phyloP scores from a whole-genome alignment of 2,888 invertebrate genomes.

The Trilocha varians region DNA sequence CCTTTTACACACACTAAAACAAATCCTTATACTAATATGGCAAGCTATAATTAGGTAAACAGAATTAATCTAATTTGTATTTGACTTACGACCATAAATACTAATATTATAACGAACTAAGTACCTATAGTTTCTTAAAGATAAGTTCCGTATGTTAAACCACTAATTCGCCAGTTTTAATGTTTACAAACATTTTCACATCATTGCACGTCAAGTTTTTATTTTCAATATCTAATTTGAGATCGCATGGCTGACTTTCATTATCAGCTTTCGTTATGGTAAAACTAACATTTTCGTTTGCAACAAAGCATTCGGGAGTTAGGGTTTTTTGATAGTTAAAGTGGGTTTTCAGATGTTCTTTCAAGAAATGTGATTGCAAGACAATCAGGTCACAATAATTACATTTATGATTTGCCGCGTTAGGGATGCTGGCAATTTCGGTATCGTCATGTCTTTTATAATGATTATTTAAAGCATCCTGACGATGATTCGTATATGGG shows the following conservation, averaged over 20 bases:
- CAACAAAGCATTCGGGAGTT: constrained; percentile 74
- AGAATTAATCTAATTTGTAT: too few relatives aligned
- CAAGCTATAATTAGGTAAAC: constrained; percentile 71
- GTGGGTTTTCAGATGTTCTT: constrained; percentile 86
- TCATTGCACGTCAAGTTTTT: constrained; percentile 35
- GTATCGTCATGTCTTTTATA: constrained; percentile 78
- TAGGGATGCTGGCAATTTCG: constrained; percentile 74
- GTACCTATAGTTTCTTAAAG: constrained; percentile 1
- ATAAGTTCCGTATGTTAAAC: too few relatives aligned
- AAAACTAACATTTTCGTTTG: constrained; percentile 74
- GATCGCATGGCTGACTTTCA: constrained; percentile 42
- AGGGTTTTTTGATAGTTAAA: constrained; percentile 75
- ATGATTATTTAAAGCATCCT: constrained; percentile 83
- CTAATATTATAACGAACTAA: constrained; percentile 9
- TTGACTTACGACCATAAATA: neutral
- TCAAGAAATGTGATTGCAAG: constrained; percentile 80
- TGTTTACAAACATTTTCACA: constrained; percentile 55
- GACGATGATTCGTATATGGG: constrained; percentile 83
- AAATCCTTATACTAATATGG: constrained; percentile 60
- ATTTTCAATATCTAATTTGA: constrained; percentile 47
- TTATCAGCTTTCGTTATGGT: constrained; percentile 65
- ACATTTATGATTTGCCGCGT: constrained; percentile 78
- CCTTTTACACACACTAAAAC: constrained; percentile 14
- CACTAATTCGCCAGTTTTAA: constrained; percentile 54
- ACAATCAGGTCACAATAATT: constrained; percentile 88